Evolutionary conservation across 1,140 invertebrate genomes (phyloP).

Genomic region (Pristionchus pacificus): DNA sequence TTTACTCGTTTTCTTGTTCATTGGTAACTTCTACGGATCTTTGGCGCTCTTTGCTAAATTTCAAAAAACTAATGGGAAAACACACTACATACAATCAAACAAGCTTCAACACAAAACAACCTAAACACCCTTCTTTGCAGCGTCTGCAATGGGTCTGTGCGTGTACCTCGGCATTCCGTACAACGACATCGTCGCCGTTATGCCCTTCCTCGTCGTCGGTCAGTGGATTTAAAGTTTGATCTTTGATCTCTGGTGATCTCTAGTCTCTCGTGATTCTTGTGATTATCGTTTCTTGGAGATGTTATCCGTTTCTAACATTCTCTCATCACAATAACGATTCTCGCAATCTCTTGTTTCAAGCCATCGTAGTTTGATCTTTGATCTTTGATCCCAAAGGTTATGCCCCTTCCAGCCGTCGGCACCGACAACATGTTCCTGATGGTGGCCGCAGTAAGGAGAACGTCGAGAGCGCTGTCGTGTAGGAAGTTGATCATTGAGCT

Average conservation of each 20-base stretch:
- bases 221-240: constrained; percentile 24
- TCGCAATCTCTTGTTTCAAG: too few relatives aligned
- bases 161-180: constrained; percentile 75
- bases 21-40: too few relatives aligned
- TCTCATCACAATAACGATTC: too few relatives aligned
- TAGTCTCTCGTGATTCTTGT: neutral
- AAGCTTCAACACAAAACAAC: neutral
- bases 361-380: neutral
- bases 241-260: neutral
- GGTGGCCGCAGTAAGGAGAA: constrained; percentile 58
- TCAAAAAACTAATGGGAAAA: too few relatives aligned
- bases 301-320: too few relatives aligned
- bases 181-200: constrained; percentile 57
- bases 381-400: too few relatives aligned
- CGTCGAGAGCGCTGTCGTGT: constrained; percentile 40
- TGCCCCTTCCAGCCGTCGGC: constrained; percentile 62
- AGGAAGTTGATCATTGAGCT: too few relatives aligned
- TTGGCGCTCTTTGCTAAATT: too few relatives aligned
- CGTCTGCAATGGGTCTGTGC: constrained; percentile 81
- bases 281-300: too few relatives aligned
- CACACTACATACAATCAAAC: too few relatives aligned
- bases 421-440: constrained; percentile 64
- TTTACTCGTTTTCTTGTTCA: too few relatives aligned
- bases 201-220: constrained; percentile 57
- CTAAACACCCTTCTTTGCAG: neutral